Evolutionary conservation across 1,140 invertebrate genomes (phyloP).

Genomic region (Hylaeus volcanicus): DNA sequence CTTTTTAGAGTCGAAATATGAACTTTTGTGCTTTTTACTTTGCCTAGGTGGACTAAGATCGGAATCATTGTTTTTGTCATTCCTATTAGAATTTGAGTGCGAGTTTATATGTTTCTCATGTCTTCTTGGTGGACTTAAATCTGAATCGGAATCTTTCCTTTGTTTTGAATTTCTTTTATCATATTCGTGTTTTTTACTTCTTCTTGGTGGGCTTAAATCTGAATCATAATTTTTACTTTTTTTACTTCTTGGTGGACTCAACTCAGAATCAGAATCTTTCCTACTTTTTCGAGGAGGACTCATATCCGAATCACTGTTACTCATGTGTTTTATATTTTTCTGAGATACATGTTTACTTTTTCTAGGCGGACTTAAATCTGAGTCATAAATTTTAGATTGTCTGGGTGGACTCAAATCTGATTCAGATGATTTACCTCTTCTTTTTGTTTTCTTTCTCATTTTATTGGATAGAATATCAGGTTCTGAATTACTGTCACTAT

Average conservation of each 20-base stretch:
- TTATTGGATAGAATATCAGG: not conserved
- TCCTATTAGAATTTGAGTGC: conserved; percentile 63
- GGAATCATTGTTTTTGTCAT: conserved; percentile 51
- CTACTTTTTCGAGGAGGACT: conserved; percentile 40
- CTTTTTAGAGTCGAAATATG: not conserved
- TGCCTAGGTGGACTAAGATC: conserved; percentile 65
- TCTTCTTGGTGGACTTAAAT: conserved; percentile 75
- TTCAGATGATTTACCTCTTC: conserved; percentile 14
- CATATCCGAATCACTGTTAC: conserved; percentile 30
- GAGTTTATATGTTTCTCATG: conserved; percentile 34
- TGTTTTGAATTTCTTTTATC: conserved; percentile 41
- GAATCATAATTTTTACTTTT: conserved; percentile 46
- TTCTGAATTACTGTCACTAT: not conserved
- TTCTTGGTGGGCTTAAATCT: conserved; percentile 61
- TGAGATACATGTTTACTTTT: conserved; percentile 39
- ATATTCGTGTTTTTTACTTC: conserved; percentile 38
- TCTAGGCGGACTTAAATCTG: conserved; percentile 58
- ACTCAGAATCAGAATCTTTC: conserved; percentile 64
- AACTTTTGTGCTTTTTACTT: conserved; percentile 2
- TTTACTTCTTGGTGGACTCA: conserved; percentile 60
- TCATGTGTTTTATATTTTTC: conserved; percentile 12
- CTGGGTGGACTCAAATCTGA: conserved; percentile 60
- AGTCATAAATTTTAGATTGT: conserved; percentile 45
- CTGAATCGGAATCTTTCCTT: conserved; percentile 58
- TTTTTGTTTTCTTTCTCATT: conserved; percentile 16